Base-by-base conservation (phyloP, 2,888 invertebrate species). In the Ceriagrion tenellum region DNA sequence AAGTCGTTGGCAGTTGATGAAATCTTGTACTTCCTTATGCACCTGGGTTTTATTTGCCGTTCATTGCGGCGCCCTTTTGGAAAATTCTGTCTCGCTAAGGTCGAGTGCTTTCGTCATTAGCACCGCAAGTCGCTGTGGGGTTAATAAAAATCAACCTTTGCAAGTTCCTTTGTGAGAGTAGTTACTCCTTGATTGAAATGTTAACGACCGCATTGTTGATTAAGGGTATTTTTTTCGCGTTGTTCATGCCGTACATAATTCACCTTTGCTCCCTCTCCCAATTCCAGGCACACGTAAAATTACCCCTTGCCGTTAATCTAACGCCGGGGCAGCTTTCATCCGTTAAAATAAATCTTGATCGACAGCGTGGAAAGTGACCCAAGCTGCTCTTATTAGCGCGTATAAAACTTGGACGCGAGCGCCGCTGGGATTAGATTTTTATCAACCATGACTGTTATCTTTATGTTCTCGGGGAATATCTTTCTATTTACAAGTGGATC, bases 261-360 rank as follows among this genome's bases (percentile, higher is more conserved):
- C 69, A 8, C 26, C 26, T 69, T 63, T 8, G 10, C n/a, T n/a
- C 69, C n/a, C n/a, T 20, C 69, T n/a, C 69, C n/a, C n/a, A 26
- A 20, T 59, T 1, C 59, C 59, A 69, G 12, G 69, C 69, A 69
- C 69, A 69, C 69, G n/a, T n/a, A 69, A 69, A 69, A 69, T 69
- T 69, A 69, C 69, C 69, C n/a, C 6, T 26, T 20, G 69, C 69
- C 69, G 69, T 69, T 69, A 69, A 69, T 69, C 69, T 69, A 69
- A 69, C 69, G n/a, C 69, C 69, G n/a, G 47, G n/a, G 69, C 69
- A n/a, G 69, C 69, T n/a, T 69, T 69, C 69, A 69, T 69, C 69
- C n/a, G 69, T 69, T 69, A 69, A 69, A 69, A 47, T n/a, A 47
- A 69, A 69, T 69, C 69, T 69, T 69, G 69, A 69, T 69, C 69